A percentile compares a stretch with the other conserved stretches of the same genome.
Evolutionary conservation across 35 echinoderm and acorn worm genomes (phyloP).

Genomic region (Nesometra sesokonis): DNA sequence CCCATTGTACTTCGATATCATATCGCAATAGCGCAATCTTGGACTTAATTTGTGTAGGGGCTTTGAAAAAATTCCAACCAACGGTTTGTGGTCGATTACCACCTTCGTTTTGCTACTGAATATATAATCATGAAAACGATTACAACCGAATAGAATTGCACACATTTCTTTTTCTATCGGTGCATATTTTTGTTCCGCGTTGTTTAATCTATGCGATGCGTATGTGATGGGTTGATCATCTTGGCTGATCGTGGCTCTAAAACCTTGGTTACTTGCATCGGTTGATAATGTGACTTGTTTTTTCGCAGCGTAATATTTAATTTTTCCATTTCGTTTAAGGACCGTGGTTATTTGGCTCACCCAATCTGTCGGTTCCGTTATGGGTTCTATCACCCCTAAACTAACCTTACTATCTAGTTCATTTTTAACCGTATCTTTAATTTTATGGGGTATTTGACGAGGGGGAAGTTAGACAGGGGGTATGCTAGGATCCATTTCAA

Average conservation of each 20-base stretch:
- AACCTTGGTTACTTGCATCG: constrained; percentile 18
- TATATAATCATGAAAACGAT: constrained; percentile 33
- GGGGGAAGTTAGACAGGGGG: constrained; percentile 16
- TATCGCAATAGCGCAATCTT: constrained; percentile 24
- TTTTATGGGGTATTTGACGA: constrained; percentile 22
- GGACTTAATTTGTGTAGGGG: constrained; percentile 43
- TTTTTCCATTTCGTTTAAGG: constrained; percentile 14
- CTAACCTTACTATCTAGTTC: constrained; percentile 17
- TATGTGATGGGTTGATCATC: constrained; percentile 25
- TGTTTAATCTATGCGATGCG: constrained; percentile 17
- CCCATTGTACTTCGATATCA: constrained; percentile 11
- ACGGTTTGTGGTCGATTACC: constrained; percentile 49
- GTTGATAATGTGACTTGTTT: neutral
- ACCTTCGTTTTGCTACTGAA: constrained; percentile 24
- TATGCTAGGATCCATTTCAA: neutral
- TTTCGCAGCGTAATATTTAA: neutral
- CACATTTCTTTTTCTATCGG: constrained; percentile 30
- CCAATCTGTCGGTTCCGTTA: constrained; percentile 30
- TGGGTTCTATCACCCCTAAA: constrained; percentile 8
- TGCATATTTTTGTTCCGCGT: constrained; percentile 15
- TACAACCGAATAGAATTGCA: constrained; percentile 19
- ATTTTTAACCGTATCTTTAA: constrained; percentile 21
- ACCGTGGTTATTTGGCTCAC: constrained; percentile 17
- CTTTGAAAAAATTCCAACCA: constrained; percentile 48
- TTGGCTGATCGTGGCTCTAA: constrained; percentile 28